A percentile compares a stretch with the other conserved stretches of the same genome.
Evolutionary conservation across 1,140 invertebrate genomes (phyloP).

Genomic region (Notospermus geniculatus): DNA sequence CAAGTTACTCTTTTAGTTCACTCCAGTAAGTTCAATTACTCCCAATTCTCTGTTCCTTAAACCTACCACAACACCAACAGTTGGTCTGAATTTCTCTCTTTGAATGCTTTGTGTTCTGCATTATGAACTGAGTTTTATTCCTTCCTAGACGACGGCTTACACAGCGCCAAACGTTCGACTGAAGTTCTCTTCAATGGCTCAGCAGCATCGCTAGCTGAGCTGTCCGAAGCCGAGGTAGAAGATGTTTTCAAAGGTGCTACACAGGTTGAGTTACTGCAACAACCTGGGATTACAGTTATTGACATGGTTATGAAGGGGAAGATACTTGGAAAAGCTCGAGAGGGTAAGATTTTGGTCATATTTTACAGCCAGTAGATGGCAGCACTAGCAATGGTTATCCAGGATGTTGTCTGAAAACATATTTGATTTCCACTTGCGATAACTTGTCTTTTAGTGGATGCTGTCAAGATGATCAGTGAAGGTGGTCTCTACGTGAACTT

Average conservation of each 20-base stretch:
- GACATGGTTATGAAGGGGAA: slow-evolving; percentile 79
- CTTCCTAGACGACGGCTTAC: slow-evolving; percentile 71
- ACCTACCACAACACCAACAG: not conserved
- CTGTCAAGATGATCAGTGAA: slow-evolving; percentile 75
- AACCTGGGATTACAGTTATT: slow-evolving; percentile 72
- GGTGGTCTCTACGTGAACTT: slow-evolving; percentile 91
- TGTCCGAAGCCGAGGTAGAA: slow-evolving; percentile 67
- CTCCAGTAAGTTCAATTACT: slow-evolving; percentile 66
- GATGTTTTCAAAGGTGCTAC: slow-evolving; percentile 71
- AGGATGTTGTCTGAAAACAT: not conserved
- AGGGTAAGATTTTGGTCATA: slow-evolving; percentile 61
- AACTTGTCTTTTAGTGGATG: slow-evolving; percentile 66
- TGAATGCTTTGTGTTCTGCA: not conserved
- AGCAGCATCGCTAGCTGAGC: slow-evolving; percentile 65
- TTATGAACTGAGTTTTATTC: slow-evolving; percentile 13
- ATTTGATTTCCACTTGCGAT: not conserved
- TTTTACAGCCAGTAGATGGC: not conserved
- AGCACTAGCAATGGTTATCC: not conserved
- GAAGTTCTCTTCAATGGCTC: slow-evolving; percentile 74
- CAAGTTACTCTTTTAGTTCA: slow-evolving; percentile 83
- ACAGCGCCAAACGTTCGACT: slow-evolving; percentile 66
- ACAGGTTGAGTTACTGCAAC: slow-evolving; percentile 64
- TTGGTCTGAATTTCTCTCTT: not conserved
- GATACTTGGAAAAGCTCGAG: slow-evolving; percentile 68
- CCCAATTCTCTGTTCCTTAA: not conserved